Conservation (phyloP, 2,797 vertebrate genomes). For the Prionace glauca region DNA sequence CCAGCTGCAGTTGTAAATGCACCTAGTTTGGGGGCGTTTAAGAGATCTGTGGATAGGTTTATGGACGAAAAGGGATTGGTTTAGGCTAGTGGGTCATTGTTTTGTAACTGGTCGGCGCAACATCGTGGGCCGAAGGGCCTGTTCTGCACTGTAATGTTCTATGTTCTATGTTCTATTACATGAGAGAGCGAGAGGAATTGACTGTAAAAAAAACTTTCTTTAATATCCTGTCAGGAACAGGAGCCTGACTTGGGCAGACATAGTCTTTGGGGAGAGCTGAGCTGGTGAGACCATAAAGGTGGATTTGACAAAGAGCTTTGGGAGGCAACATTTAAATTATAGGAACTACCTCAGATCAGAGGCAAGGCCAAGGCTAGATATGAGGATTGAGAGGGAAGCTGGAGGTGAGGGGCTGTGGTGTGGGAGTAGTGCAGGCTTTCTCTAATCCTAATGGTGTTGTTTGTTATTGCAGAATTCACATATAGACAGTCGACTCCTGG, state of each 20-base stretch:
- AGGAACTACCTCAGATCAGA: neutral
- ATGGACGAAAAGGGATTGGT: too few relatives aligned
- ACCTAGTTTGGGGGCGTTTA: too few relatives aligned
- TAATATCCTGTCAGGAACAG: neutral
- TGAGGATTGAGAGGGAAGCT: neutral
- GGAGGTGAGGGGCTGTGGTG: neutral
- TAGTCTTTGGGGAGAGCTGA: neutral
- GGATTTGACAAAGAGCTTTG: neutral
- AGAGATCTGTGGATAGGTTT: too few relatives aligned
- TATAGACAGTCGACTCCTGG: constrained; percentile 72
- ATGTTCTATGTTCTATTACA: too few relatives aligned
- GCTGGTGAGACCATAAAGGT: neutral
- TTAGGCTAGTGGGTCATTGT: too few relatives aligned
- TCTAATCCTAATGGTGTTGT: neutral
- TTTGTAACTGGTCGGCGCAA: too few relatives aligned
- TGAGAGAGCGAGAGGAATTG: neutral
- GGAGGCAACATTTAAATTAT: neutral
- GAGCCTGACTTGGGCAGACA: neutral
- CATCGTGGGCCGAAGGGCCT: too few relatives aligned
- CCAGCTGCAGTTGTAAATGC: too few relatives aligned
- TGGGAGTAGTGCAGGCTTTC: neutral
- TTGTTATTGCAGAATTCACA: constrained; percentile 52
- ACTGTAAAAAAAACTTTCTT: neutral
- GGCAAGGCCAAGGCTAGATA: neutral
- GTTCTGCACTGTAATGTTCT: too few relatives aligned